Evolutionary conservation across 2,797 vertebrate species (phyloP).

Genomic region (Silurus lanzhouensis): DNA sequence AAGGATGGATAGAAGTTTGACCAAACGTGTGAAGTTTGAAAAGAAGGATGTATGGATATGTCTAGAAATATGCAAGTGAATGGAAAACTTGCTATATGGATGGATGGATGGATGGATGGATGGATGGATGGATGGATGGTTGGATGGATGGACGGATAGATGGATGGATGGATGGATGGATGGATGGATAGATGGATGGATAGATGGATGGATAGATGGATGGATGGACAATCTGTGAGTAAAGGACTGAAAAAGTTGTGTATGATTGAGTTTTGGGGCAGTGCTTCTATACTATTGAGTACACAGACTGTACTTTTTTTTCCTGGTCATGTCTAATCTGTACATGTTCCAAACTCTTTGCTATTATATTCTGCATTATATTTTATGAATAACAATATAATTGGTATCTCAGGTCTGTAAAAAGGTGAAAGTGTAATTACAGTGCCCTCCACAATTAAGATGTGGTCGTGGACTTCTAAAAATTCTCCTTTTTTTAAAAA

Average conservation of each 20-base stretch:
- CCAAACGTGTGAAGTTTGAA: too few species aligned
- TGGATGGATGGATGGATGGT: too few species aligned
- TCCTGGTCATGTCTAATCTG: not conserved
- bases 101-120: not conserved
- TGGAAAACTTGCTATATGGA: not conserved
- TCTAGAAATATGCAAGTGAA: not conserved
- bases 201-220: not conserved
- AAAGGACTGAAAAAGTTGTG: not conserved
- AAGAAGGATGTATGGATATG: not conserved
- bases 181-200: not conserved
- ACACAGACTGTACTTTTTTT: too few species aligned
- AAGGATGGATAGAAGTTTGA: not conserved
- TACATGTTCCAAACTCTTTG: not conserved
- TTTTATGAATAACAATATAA: not conserved
- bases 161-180: not conserved
- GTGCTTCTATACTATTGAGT: not conserved
- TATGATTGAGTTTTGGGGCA: too few species aligned
- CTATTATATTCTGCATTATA: not conserved
- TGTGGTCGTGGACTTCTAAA: too few species aligned
- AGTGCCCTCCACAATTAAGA: too few species aligned
- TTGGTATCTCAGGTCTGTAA: not conserved
- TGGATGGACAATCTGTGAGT: too few species aligned
- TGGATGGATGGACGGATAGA: not conserved
- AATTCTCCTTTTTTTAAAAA: too few species aligned
- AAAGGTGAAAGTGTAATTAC: not conserved